These are phyloP conservation scores for Fulica atra DNA, from an alignment of 2,113 vertebrate species.

Conservation along the genomic window DNA sequence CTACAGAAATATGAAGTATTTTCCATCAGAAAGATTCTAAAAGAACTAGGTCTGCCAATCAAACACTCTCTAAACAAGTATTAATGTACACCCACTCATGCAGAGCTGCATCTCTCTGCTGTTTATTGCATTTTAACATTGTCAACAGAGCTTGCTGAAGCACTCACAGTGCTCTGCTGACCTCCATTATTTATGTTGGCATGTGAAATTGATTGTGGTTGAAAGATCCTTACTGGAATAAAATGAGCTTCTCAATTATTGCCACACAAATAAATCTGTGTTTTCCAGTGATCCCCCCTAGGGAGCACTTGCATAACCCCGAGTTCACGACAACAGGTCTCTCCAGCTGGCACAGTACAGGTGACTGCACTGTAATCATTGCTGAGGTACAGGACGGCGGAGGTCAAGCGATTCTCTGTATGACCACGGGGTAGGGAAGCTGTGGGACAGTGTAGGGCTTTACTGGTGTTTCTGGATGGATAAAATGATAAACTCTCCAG, in stretches of 20 bases:
- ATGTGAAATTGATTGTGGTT: conserved; percentile 82
- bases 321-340: conserved; percentile 63
- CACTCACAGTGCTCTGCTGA: conserved; percentile 56
- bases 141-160: conserved; percentile 53
- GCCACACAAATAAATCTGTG: conserved; percentile 74
- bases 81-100: conserved; percentile 38
- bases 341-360: conserved; percentile 43
- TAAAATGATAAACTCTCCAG: not conserved
- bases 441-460: not conserved
- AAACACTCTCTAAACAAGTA: conserved; percentile 45
- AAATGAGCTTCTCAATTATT: conserved; percentile 84
- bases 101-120: conserved; percentile 18
- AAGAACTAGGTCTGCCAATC: conserved; percentile 44
- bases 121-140: conserved; percentile 56
- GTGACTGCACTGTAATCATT: conserved; percentile 40
- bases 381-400: conserved; percentile 14
- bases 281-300: conserved; percentile 37
- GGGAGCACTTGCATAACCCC: conserved; percentile 57
- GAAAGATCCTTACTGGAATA: conserved; percentile 82
- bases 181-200: conserved; percentile 80
- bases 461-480: not conserved
- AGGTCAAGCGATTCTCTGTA: not conserved
- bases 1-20: not conserved
- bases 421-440: not conserved
- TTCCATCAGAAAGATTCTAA: not conserved